Evolutionary conservation across 2,888 invertebrate genomes (phyloP).

Genomic region (Apocheima hispidaria): DNA sequence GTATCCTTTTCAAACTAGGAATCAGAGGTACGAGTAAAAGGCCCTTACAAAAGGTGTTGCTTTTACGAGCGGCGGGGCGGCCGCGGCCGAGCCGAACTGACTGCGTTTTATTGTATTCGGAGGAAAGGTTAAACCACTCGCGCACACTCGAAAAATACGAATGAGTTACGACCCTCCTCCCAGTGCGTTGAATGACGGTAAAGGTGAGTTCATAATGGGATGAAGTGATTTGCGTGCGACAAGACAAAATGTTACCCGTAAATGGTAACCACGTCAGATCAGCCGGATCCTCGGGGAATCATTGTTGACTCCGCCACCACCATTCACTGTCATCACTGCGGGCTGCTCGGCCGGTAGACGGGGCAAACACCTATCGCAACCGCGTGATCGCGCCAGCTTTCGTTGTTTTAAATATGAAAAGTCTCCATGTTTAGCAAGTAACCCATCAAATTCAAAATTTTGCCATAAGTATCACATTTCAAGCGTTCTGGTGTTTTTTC

Average conservation of each 20-base stretch:
- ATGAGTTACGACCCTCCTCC: constrained; percentile 21
- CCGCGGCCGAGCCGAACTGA: constrained; percentile 26
- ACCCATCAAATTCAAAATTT: no score
- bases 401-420: no score
- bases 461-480: no score
- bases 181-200: constrained; percentile 14
- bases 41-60: constrained; percentile 44
- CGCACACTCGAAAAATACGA: constrained; percentile 30
- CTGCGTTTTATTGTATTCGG: constrained; percentile 44
- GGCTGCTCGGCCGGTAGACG: no score
- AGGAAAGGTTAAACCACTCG: constrained; percentile 32
- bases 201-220: not conserved
- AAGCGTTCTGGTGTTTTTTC: no score
- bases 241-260: not conserved
- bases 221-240: not conserved
- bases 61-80: constrained; percentile 38
- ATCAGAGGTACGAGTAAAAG: constrained; percentile 30
- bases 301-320: no score
- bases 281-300: no score
- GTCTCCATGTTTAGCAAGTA: no score
- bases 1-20: constrained; percentile 10
- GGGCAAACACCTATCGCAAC: no score
- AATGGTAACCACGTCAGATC: not conserved
- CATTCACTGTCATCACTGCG: no score
- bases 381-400: no score